Conservation (phyloP, 2,888 invertebrate species). For the Diadegma fenestrale region DNA sequence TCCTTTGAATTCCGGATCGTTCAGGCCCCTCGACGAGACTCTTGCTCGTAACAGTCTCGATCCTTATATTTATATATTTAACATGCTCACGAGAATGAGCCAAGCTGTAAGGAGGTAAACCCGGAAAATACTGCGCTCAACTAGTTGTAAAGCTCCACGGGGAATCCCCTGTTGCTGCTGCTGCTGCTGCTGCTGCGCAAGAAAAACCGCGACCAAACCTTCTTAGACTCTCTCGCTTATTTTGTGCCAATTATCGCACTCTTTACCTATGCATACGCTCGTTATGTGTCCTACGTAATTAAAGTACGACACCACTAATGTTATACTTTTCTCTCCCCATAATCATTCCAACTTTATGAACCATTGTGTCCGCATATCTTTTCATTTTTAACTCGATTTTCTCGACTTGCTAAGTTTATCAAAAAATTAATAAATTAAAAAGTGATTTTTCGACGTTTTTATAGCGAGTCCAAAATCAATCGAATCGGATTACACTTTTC, state of each 20-base stretch:
- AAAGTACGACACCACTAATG: slow-evolving; percentile 10
- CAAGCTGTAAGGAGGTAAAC: slow-evolving; percentile 50
- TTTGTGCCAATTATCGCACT: slow-evolving; percentile 69
- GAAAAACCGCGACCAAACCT: slow-evolving; percentile 69
- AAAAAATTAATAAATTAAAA: too few relatives aligned
- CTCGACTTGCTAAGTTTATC: background rate
- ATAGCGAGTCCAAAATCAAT: background rate
- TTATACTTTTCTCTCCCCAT: slow-evolving; percentile 13
- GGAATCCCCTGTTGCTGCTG: slow-evolving; percentile 61
- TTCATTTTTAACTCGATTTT: background rate
- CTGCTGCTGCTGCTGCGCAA: too few relatives aligned
- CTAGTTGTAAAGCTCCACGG: slow-evolving; percentile 74
- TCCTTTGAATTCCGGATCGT: slow-evolving; percentile 48
- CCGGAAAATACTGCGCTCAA: slow-evolving; percentile 72
- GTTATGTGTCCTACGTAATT: slow-evolving; percentile 51
- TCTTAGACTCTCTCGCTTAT: slow-evolving; percentile 55
- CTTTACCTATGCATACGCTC: slow-evolving; percentile 47
- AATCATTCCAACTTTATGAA: background rate
- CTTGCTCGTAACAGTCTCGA: background rate
- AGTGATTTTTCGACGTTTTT: background rate
- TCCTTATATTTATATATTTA: background rate
- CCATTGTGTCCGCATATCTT: slow-evolving; percentile 3
- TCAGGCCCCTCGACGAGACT: background rate
- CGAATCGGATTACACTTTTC: too few relatives aligned
- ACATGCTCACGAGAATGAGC: slow-evolving; percentile 10